Conservation (phyloP, 2,888 invertebrate species). For the Cataglyphis livida region DNA sequence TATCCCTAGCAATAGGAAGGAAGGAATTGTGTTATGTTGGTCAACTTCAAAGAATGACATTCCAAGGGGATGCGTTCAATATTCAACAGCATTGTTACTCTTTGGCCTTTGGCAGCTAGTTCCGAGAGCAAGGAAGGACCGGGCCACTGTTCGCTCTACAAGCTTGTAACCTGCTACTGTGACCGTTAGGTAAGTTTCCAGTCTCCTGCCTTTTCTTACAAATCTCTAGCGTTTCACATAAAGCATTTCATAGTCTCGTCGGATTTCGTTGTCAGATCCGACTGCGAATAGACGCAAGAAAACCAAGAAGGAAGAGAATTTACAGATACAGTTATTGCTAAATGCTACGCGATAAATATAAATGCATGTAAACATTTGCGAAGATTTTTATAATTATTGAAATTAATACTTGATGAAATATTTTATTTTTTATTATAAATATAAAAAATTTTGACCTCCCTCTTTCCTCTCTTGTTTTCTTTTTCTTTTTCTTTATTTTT, state of each 20-base stretch:
- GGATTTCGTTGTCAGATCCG: neutral
- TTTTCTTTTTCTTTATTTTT: neutral
- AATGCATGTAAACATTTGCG: neutral
- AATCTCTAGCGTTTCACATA: neutral
- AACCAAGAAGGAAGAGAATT: neutral
- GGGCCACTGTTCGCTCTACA: neutral
- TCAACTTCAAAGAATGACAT: slow-evolving; percentile 45
- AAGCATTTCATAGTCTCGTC: slow-evolving; percentile 27
- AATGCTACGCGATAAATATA: neutral
- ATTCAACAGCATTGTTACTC: slow-evolving; percentile 58
- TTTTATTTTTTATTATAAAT: slow-evolving; percentile 23
- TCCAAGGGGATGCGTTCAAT: slow-evolving; percentile 48
- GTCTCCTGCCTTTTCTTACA: slow-evolving; percentile 30
- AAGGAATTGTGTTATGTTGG: slow-evolving; percentile 47
- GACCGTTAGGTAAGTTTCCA: slow-evolving; percentile 49
- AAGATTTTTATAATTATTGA: neutral
- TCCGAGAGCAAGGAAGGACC: slow-evolving; percentile 47
- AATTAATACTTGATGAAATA: neutral
- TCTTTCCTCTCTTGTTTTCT: too few relatives aligned
- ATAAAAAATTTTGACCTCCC: neutral
- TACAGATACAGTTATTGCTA: neutral
- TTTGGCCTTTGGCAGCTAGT: slow-evolving; percentile 35
- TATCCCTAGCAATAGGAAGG: neutral
- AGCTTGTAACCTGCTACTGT: slow-evolving; percentile 51
- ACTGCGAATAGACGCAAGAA: neutral